Evolutionary conservation across 2,113 vertebrate genomes (phyloP).

Genomic region (Gila orcuttii): DNA sequence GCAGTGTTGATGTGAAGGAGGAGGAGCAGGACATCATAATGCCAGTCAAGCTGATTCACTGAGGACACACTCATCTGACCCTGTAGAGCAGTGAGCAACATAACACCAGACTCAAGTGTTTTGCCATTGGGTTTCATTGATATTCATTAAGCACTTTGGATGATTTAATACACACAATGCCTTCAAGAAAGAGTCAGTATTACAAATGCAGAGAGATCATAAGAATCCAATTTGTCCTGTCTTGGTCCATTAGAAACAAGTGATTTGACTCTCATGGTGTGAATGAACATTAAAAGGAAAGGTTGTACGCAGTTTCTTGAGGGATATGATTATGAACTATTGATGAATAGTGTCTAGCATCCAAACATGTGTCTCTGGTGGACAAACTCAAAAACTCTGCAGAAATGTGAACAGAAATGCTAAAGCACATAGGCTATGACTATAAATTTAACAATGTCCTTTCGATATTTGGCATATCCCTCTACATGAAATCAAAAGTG

Average conservation of each 20-base stretch:
- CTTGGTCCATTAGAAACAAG: neutral
- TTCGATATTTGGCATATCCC: neutral
- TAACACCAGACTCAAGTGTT: slow-evolving; percentile 20
- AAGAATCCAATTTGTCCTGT: neutral
- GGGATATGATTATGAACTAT: slow-evolving; percentile 61
- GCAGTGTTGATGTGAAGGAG: neutral
- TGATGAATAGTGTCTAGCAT: slow-evolving; percentile 33
- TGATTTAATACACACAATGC: neutral
- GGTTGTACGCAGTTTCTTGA: slow-evolving; percentile 48
- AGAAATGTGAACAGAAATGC: neutral
- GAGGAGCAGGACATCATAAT: slow-evolving; percentile 1
- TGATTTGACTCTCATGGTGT: neutral
- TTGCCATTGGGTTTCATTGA: neutral
- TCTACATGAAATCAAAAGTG: neutral
- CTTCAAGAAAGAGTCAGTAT: neutral
- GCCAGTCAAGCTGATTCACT: slow-evolving; percentile 12
- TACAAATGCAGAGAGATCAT: neutral
- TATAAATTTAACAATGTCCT: neutral
- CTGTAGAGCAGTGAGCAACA: neutral
- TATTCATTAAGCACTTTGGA: neutral
- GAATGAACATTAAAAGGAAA: slow-evolving; percentile 43
- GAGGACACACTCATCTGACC: neutral
- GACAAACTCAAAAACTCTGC: neutral
- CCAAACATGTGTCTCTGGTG: neutral
- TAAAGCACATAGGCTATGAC: neutral